Percentiles rank a stretch among this genome's conserved stretches.
These are phyloP conservation scores for Synergus laeviventris DNA, from an alignment of 2,888 invertebrate species.

Conservation along the genomic window DNA sequence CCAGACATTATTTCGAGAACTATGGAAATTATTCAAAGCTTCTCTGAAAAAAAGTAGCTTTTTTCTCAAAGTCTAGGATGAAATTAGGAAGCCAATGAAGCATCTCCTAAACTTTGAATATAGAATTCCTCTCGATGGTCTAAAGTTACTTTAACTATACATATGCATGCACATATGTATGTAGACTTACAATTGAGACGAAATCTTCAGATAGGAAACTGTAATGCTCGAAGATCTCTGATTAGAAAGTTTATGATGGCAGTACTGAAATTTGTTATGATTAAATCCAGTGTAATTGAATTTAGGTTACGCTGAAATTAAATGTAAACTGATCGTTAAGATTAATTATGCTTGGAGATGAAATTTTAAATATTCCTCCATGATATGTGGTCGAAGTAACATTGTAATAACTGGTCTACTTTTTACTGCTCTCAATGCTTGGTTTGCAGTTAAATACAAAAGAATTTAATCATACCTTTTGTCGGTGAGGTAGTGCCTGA, in stretches of 20 bases:
- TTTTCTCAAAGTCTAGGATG: not conserved
- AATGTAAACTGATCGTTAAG: not conserved
- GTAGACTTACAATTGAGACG: not conserved
- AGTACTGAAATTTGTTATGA: constrained; percentile 7
- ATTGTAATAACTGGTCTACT: not conserved
- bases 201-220: constrained; percentile 15
- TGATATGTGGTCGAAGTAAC: not conserved
- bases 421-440: not conserved
- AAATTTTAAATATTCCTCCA: not conserved
- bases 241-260: constrained; percentile 11
- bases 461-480: not conserved
- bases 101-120: not conserved
- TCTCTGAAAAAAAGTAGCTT: not conserved
- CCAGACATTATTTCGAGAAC: constrained; percentile 22
- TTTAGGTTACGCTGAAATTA: not conserved
- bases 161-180: not conserved
- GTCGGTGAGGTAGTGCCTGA: not conserved
- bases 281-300: constrained; percentile 10
- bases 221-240: constrained; percentile 17
- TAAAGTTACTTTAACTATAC: not conserved
- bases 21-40: constrained; percentile 13
- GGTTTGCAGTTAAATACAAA: constrained; percentile 14
- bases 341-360: not conserved
- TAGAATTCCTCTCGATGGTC: not conserved
- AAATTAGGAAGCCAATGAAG: not conserved